Percentiles rank a stretch among this genome's conserved stretches.
Conservation (phyloP, 2,797 vertebrate species). For the Takifugu rubripes region DNA sequence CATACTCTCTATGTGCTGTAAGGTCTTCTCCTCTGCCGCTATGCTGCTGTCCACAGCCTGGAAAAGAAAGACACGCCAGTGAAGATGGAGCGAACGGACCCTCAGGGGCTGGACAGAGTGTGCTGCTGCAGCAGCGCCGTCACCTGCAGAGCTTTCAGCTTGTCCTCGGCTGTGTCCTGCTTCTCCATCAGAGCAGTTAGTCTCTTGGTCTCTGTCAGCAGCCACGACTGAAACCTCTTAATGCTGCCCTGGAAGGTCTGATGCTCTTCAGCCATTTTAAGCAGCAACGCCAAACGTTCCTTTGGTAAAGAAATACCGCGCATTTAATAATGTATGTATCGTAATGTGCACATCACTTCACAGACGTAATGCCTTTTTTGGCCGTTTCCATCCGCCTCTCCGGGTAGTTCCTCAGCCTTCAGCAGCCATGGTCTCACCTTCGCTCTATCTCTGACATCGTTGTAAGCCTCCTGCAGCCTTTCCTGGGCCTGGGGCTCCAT, state of each 20-base stretch:
- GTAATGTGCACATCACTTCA: not conserved
- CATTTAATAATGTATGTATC: no score
- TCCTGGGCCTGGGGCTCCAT: slow-evolving; percentile 80
- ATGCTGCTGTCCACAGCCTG: slow-evolving; percentile 75
- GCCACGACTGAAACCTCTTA: slow-evolving; percentile 83
- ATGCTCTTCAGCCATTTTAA: slow-evolving; percentile 83
- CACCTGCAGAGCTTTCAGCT: slow-evolving; percentile 81
- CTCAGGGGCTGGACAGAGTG: no score
- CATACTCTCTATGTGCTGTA: slow-evolving; percentile 76
- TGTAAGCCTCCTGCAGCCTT: slow-evolving; percentile 81
- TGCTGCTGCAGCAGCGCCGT: slow-evolving; percentile 3
- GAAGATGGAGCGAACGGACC: no score
- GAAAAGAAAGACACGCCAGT: not conserved
- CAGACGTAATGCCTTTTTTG: no score
- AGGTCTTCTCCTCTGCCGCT: slow-evolving; percentile 74
- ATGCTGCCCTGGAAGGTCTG: slow-evolving; percentile 69
- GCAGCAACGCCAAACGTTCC: slow-evolving; percentile 82
- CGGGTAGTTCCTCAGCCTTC: no score
- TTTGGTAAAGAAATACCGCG: slow-evolving; percentile 34
- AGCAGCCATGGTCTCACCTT: slow-evolving; percentile 71
- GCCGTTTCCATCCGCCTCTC: no score
- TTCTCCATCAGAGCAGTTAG: slow-evolving; percentile 72
- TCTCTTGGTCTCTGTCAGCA: slow-evolving; percentile 78
- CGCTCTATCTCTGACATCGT: slow-evolving; percentile 74
- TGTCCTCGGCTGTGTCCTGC: slow-evolving; percentile 65